phyloP scores from a whole-genome alignment of 2,888 invertebrate genomes.

The Trypoxylon attenuatum region DNA sequence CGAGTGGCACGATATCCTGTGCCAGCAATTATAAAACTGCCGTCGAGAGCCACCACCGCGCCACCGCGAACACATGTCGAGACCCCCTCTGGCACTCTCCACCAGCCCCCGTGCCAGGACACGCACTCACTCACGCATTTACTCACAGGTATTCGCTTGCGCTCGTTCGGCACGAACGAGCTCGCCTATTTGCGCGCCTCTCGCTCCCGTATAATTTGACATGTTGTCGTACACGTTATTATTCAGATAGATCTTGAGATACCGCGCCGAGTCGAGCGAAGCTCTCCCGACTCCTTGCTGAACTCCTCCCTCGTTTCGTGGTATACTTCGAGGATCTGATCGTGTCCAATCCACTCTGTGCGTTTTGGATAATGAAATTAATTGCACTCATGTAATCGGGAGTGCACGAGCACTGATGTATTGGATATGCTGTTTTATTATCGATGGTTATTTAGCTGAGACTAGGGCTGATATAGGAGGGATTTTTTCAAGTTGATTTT shows the following conservation, averaged over 20 bases:
- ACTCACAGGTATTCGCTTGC: slow-evolving; percentile 43
- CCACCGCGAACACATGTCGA: slow-evolving; percentile 65
- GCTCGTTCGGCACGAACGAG: slow-evolving; percentile 12
- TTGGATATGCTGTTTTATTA: slow-evolving; percentile 46
- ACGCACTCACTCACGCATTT: slow-evolving; percentile 36
- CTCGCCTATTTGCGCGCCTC: slow-evolving; percentile 48
- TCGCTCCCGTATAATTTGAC: slow-evolving; percentile 73
- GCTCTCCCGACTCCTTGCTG: slow-evolving; percentile 20
- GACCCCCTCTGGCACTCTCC: slow-evolving; percentile 19
- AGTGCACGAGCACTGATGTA: slow-evolving; percentile 30
- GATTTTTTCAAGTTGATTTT: no score
- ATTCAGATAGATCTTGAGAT: slow-evolving; percentile 74
- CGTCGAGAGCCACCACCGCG: slow-evolving; percentile 51
- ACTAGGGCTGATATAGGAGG: no score
- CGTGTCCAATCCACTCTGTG: no score
- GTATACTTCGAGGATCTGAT: no score
- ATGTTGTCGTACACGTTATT: slow-evolving; percentile 75
- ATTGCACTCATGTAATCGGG: slow-evolving; percentile 25
- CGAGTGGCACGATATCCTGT: slow-evolving; percentile 48
- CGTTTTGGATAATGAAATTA: no score
- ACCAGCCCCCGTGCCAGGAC: slow-evolving; percentile 31
- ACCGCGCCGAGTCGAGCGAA: slow-evolving; percentile 50
- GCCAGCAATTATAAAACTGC: slow-evolving; percentile 65
- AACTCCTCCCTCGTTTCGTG: not conserved
- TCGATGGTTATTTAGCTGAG: not conserved